phyloP scores from a whole-genome alignment of 2,888 invertebrate species.

The Ophioninae sp. region DNA sequence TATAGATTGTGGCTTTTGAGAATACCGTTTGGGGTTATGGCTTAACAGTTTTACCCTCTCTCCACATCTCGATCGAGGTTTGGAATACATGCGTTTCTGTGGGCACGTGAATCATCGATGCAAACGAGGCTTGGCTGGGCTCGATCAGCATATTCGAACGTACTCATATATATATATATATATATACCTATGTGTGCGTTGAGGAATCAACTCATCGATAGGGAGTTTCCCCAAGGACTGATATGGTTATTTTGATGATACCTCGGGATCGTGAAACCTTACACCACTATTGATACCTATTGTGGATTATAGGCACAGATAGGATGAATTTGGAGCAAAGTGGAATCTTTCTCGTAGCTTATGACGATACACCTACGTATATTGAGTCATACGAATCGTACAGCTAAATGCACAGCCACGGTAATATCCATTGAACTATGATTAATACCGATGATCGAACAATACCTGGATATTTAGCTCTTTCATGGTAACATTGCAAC shows the following conservation, averaged over 20 bases:
- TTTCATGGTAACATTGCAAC: constrained; percentile 30
- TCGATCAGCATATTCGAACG: constrained; percentile 37
- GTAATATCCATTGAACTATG: constrained; percentile 32
- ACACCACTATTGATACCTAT: not conserved
- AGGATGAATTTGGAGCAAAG: not conserved
- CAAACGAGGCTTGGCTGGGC: constrained; percentile 45
- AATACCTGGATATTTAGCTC: constrained; percentile 33
- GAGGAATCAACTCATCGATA: constrained; percentile 42
- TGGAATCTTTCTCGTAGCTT: not conserved
- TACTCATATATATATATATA: not conserved
- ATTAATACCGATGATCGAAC: constrained; percentile 1
- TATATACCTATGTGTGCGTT: too few species aligned
- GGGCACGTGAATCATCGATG: constrained; percentile 40
- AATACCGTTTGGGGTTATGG: constrained; percentile 23
- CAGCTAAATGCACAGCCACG: not conserved
- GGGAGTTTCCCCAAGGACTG: constrained; percentile 22
- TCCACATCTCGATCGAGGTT: not conserved
- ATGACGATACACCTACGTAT: constrained; percentile 3
- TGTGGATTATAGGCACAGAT: not conserved
- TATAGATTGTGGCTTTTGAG: constrained; percentile 27
- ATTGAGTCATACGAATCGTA: not conserved
- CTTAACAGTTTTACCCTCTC: constrained; percentile 1
- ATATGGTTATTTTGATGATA: constrained; percentile 37
- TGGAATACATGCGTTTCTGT: constrained; percentile 6
- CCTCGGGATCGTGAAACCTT: constrained; percentile 11